Evolutionary conservation across 2,888 invertebrate genomes (phyloP), one percentile per base, ranked within the genome.

Genomic region (Apodemia zela): DNA sequence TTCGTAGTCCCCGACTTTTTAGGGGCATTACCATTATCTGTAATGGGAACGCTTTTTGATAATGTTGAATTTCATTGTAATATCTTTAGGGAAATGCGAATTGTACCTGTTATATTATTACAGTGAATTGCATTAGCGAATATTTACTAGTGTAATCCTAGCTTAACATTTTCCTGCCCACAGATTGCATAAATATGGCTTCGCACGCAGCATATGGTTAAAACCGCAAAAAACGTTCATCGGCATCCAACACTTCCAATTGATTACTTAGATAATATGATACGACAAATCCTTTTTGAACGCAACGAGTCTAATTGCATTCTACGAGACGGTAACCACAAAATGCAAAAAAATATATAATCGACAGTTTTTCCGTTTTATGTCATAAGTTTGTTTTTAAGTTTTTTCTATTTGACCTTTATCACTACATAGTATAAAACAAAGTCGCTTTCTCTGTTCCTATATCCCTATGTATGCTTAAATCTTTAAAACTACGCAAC

Each of bases 11-110:
- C 85, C 81, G 81, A 85, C 81, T 89, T 89, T 89, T 90, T 86
- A 84, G 80, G 82, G 81, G 73, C 87, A 89, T 88, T 81, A 86
- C 87, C 89, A 84, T 90, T 89, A 89, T 81, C 78, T 82, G 81
- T 86, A 87, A 90, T 89, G 89, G 89, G 78, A 82, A 82, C 85
- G 84, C 84, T 85, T 89, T 89, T 84, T 89, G 87, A 88, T 89
- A 90, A 89, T 86, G 85, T 81, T 73, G 73, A 85, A 84, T 87
- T 87, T 85, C 81, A 87, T 82, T 87, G 85, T 78, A 78, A 81
- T 81, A 84, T 83, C 87, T 83, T 84, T 82, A 80, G 80, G 81
- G 78, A 81, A 80, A 84, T 75, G 77, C 72, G 74, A 77, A 71
- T 78, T 75, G 73, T 72, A 81, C 72, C 77, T 71, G 75, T 85